Evolutionary conservation across 2,888 invertebrate genomes (phyloP).

Genomic region (Calliopum simillimum): DNA sequence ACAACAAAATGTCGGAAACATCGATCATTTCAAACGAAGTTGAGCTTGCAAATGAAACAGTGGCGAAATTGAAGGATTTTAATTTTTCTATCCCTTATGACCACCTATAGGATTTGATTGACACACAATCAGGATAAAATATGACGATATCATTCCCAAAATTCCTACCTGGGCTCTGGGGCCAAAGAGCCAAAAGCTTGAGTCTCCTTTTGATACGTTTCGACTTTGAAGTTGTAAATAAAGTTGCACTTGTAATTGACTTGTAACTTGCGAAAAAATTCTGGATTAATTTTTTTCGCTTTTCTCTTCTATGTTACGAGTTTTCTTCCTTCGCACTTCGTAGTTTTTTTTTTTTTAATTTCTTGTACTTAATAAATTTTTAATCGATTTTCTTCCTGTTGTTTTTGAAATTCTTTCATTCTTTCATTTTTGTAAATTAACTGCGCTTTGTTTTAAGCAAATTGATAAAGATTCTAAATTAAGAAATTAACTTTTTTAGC

Average conservation of each 20-base stretch:
- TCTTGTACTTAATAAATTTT: background rate
- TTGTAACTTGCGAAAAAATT: slow-evolving; percentile 13
- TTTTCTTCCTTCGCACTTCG: slow-evolving; percentile 13
- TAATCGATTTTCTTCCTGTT: background rate
- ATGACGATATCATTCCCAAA: background rate
- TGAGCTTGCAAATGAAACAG: too few species aligned
- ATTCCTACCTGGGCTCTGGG: background rate
- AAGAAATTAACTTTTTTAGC: slow-evolving; percentile 8
- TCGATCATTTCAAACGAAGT: too few species aligned
- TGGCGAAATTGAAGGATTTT: too few species aligned
- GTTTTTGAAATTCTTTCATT: too few species aligned
- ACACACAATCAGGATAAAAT: background rate
- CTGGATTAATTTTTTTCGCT: slow-evolving; percentile 21
- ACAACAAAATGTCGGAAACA: too few species aligned
- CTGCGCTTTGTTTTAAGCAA: too few species aligned
- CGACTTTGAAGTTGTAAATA: background rate
- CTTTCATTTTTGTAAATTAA: too few species aligned
- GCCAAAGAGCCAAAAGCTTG: background rate
- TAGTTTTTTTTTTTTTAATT: slow-evolving; percentile 1
- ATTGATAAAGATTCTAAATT: too few species aligned
- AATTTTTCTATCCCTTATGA: too few species aligned
- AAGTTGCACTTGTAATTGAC: background rate
- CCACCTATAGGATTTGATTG: too few species aligned
- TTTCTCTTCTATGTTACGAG: background rate
- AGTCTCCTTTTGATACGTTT: background rate